phyloP scores from a whole-genome alignment of 2,888 invertebrate genomes.

The Pseudoips prasinana region DNA sequence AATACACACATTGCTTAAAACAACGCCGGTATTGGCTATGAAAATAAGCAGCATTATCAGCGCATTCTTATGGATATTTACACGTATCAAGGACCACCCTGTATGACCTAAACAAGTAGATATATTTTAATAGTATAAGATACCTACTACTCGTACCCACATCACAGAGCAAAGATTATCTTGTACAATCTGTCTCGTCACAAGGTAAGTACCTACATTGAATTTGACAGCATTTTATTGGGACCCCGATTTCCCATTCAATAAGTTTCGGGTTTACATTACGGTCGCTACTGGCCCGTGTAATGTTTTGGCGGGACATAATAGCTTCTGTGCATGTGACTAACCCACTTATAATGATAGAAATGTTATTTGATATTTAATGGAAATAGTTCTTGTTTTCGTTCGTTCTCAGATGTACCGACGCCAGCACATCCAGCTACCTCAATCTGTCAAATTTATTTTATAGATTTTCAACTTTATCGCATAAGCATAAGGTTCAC shows the following conservation, averaged over 20 bases:
- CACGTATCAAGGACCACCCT: no score
- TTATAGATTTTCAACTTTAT: no score
- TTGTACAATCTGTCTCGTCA: conserved; percentile 53
- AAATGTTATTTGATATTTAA: conserved; percentile 23
- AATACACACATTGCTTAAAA: no score
- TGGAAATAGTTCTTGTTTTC: conserved; percentile 5
- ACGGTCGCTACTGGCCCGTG: conserved; percentile 62
- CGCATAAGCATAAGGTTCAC: no score
- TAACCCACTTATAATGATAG: conserved; percentile 41
- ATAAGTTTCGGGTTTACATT: conserved; percentile 70
- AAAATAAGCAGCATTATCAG: no score
- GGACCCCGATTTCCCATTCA: conserved; percentile 70
- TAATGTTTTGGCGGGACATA: conserved; percentile 51
- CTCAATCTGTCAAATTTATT: no score
- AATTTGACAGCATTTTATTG: conserved; percentile 76
- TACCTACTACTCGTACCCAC: conserved; percentile 11
- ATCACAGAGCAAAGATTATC: conserved; percentile 33
- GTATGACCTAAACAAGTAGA: no score
- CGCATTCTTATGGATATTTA: no score
- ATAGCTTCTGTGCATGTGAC: conserved; percentile 40
- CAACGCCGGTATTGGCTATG: no score
- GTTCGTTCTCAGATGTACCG: no score
- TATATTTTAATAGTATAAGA: no score
- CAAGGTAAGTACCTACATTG: conserved; percentile 39
- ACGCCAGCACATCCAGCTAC: no score